Percentiles rank a stretch among this genome's conserved stretches.
These are phyloP conservation scores for Oreocharis arfaki DNA, from an alignment of 2,113 vertebrate genomes.

Conservation along the genomic window DNA sequence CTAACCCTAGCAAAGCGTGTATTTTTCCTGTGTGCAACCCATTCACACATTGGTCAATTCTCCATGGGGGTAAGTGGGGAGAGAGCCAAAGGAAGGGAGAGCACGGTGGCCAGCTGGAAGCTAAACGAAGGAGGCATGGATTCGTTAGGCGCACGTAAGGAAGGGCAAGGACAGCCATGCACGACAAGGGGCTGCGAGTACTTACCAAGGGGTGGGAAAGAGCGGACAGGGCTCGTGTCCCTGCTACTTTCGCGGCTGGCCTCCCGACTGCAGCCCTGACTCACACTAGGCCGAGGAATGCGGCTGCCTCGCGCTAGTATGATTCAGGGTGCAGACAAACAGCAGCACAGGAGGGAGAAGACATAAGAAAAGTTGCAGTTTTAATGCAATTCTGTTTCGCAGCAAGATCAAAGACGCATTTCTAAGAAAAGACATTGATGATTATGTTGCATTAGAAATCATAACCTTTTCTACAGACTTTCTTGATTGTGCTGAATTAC, in stretches of 20 bases:
- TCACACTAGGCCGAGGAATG: constrained; percentile 97
- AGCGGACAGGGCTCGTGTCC: constrained; percentile 95
- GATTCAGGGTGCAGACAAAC: constrained; percentile 65
- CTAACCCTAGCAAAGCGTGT: background rate
- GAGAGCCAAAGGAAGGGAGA: background rate
- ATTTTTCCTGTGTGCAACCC: background rate
- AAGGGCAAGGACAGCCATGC: constrained; percentile 35
- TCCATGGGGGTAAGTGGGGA: background rate
- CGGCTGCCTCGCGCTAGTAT: constrained; percentile 90
- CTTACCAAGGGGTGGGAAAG: constrained; percentile 95
- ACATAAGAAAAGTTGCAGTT: constrained; percentile 67
- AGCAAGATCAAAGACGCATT: background rate
- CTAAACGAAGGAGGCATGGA: background rate
- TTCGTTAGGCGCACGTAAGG: background rate
- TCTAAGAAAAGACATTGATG: background rate
- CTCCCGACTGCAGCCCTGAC: constrained; percentile 98
- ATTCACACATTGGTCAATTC: background rate
- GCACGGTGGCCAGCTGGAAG: background rate
- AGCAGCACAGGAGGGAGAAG: constrained; percentile 56
- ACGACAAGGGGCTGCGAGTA: constrained; percentile 53
- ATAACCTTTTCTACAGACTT: background rate
- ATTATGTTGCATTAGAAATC: background rate
- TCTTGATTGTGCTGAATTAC: background rate
- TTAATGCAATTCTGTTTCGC: constrained; percentile 34
- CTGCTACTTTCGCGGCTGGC: constrained; percentile 98